Base-by-base conservation (phyloP, 2,888 invertebrate genomes). In the Esperia sulphurella region DNA sequence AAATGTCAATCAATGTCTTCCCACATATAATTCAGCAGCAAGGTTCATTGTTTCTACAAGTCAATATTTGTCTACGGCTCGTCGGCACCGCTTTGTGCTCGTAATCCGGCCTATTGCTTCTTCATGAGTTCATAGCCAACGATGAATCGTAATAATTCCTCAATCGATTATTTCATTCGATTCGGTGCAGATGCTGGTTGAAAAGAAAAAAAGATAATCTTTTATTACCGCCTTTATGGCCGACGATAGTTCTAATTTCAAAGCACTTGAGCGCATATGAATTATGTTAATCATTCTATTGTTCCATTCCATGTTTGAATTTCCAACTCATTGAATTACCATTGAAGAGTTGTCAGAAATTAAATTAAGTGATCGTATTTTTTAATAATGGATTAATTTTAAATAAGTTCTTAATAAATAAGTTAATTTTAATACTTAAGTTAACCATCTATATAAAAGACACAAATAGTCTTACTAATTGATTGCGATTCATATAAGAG, bases 11-110 rank as follows among this genome's bases (percentile, higher is more conserved):
- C 80, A 81, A 71, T 40, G 68, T 71, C 75, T 74, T 74, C 72
- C 71, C 72, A 75, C 70, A 62, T 64, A 65, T 59, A 70, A 70
- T 69, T 62, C 63, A 60, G 65, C 68, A 65, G 69, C 70, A 69
- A 65, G 53, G 59, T 68, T 71, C 76, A 84, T 87, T 84, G 83
- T 88, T 87, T 88, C 83, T 83, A 79, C 76, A 59, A 87, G 86
- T 90, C 89, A 90, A 91, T 90, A 90, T 91, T 90, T 88, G 87
- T 81, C 81, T 71, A 75, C 68, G 68, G 71, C 62, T 74, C 61
- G 81, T 76, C 85, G 89, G 87, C 82, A 51, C 58, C 69, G 59
- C 84, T 86, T 88, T 89, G 83, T 81, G 67, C 59, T 70, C 54
- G 63, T 83, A 84, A 86, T 84, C 79, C 82, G 72, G 70, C 73